Evolutionary conservation across 1,140 invertebrate species (phyloP).

Genomic region (Physella acuta): DNA sequence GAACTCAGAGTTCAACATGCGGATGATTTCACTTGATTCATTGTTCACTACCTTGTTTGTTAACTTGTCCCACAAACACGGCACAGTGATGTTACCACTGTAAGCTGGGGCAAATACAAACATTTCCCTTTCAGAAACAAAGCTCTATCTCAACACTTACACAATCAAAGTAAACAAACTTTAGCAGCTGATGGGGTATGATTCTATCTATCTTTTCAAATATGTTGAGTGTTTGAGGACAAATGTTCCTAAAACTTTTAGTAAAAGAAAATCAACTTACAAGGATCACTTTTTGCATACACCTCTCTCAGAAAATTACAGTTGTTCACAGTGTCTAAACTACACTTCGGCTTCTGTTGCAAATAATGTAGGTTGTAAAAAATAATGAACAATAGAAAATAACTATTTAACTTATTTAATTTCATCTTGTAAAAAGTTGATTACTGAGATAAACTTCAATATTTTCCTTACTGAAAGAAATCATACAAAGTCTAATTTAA

Average conservation of each 20-base stretch:
- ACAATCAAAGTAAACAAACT: too few relatives aligned
- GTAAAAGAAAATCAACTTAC: slow-evolving; percentile 33
- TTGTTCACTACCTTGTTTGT: slow-evolving; percentile 53
- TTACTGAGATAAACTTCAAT: too few relatives aligned
- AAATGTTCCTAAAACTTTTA: too few relatives aligned
- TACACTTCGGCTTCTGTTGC: slow-evolving; percentile 44
- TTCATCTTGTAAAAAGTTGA: too few relatives aligned
- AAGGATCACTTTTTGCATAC: slow-evolving; percentile 43
- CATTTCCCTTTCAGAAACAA: background rate
- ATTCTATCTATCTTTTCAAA: too few relatives aligned
- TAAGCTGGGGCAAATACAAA: slow-evolving; percentile 37
- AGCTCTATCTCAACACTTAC: background rate
- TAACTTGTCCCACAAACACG: slow-evolving; percentile 52
- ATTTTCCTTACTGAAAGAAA: too few relatives aligned
- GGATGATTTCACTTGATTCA: slow-evolving; percentile 55
- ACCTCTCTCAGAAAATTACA: slow-evolving; percentile 41
- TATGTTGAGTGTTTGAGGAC: too few relatives aligned
- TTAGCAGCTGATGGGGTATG: too few relatives aligned
- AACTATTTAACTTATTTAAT: too few relatives aligned
- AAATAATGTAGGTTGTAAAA: too few relatives aligned
- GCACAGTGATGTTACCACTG: slow-evolving; percentile 44
- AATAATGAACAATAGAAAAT: too few relatives aligned
- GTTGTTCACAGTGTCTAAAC: slow-evolving; percentile 47
- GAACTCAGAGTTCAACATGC: slow-evolving; percentile 57
- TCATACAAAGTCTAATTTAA: too few relatives aligned